These are phyloP conservation scores for Porites australiensis DNA, from an alignment of 64 coral and sea anemone genomes.

Conservation along the genomic window DNA sequence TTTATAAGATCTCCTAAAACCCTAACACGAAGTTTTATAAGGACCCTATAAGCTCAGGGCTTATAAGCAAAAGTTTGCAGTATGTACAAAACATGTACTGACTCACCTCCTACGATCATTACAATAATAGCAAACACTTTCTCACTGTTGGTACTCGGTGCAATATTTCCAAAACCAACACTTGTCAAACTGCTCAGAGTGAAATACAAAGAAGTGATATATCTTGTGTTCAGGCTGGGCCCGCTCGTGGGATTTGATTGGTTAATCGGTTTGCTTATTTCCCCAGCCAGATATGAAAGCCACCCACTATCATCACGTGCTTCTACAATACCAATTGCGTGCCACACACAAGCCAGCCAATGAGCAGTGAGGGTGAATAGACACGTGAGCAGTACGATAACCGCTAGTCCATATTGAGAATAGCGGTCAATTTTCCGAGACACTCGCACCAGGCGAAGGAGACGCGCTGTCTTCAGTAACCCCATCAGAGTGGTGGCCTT, in stretches of 20 bases:
- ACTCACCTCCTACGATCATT: conserved; percentile 94
- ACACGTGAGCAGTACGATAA: conserved; percentile 78
- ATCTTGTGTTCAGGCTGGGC: conserved; percentile 68
- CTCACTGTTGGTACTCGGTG: conserved; percentile 86
- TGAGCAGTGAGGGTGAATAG: conserved; percentile 86
- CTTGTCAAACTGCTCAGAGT: conserved; percentile 92
- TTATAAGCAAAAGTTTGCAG: too few species aligned
- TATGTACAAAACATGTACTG: background rate
- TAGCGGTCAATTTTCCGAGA: conserved; percentile 92
- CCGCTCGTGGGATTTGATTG: conserved; percentile 34
- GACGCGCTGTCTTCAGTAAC: conserved; percentile 89
- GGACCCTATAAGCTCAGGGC: background rate
- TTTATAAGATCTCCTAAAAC: too few species aligned
- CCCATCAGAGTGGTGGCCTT: conserved; percentile 90
- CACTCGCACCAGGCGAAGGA: conserved; percentile 90
- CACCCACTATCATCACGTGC: conserved; percentile 62
- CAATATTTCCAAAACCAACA: conserved; percentile 95
- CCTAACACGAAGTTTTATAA: too few species aligned
- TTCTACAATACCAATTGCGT: conserved; percentile 83
- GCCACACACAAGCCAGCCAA: conserved; percentile 98
- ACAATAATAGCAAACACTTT: conserved; percentile 86
- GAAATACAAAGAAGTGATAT: conserved; percentile 92
- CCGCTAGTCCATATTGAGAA: conserved; percentile 92
- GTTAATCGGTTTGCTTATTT: conserved; percentile 42
- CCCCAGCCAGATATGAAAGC: conserved; percentile 68